phyloP scores from a whole-genome alignment of 2,888 invertebrate species.

The Podabrus alpinus region DNA sequence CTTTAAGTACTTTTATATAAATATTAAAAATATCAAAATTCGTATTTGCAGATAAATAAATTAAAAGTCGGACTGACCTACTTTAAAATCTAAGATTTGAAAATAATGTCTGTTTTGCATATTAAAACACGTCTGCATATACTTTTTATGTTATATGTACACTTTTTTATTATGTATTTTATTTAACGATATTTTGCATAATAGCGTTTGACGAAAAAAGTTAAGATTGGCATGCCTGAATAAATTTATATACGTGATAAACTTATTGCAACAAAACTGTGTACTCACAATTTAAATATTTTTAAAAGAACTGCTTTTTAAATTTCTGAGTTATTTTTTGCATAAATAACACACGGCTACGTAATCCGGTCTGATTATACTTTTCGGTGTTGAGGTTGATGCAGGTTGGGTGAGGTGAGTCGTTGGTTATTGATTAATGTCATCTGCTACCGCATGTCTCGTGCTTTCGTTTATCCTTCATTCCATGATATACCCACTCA shows the following conservation, averaged over 20 bases:
- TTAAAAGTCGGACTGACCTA: neutral
- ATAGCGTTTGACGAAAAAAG: neutral
- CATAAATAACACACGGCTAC: neutral
- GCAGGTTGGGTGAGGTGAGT: neutral
- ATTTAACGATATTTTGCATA: neutral
- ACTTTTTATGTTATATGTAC: constrained; percentile 11
- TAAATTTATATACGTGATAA: neutral
- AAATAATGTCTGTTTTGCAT: constrained; percentile 20
- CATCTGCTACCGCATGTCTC: neutral
- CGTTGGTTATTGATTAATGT: neutral
- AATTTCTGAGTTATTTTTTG: neutral
- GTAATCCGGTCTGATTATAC: neutral
- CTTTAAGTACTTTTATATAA: neutral
- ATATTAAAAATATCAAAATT: neutral
- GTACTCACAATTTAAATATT: neutral
- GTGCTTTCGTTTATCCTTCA: neutral
- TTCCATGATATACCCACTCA: neutral
- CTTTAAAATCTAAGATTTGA: constrained; percentile 7
- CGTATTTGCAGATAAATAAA: neutral
- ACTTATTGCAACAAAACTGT: neutral
- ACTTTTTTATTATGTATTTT: neutral
- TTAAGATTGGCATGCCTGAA: neutral
- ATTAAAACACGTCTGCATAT: constrained; percentile 25
- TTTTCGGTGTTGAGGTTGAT: neutral
- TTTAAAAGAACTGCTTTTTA: neutral